Percentiles rank a stretch among this genome's conserved stretches.
Conservation (phyloP, 1,140 invertebrate genomes). For the Zaprionus davidi region DNA sequence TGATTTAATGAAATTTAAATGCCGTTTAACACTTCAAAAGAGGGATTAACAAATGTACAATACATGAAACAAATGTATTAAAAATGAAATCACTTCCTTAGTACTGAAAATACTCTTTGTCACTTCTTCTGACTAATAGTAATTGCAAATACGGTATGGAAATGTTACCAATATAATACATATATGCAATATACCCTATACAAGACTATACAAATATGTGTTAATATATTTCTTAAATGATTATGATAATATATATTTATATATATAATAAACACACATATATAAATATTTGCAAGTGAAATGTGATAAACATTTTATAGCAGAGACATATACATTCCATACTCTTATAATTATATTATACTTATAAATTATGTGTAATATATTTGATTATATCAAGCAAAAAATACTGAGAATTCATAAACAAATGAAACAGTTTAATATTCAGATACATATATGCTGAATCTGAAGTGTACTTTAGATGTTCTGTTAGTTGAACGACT, state of each 20-base stretch:
- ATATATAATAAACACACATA: not conserved
- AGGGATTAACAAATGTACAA: not conserved
- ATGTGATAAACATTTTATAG: not conserved
- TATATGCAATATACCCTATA: not conserved
- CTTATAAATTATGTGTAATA: not conserved
- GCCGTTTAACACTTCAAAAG: conserved; percentile 7
- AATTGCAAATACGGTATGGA: no score
- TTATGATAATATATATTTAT: not conserved
- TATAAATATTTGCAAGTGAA: not conserved
- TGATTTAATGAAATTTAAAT: conserved; percentile 40
- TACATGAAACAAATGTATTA: not conserved
- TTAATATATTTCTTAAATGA: not conserved
- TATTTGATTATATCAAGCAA: not conserved
- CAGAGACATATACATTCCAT: not conserved
- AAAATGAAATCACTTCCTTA: not conserved
- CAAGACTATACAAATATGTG: not conserved
- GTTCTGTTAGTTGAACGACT: not conserved
- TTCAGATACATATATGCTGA: not conserved
- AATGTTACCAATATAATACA: not conserved
- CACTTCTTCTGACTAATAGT: not conserved
- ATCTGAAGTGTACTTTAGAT: not conserved
- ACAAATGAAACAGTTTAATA: not conserved
- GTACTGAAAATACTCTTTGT: not conserved
- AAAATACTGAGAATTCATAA: not conserved
- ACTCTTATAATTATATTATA: not conserved